These are phyloP conservation scores for Conops quadrifasciatus DNA, from an alignment of 2,888 invertebrate genomes.

Conservation along the genomic window DNA sequence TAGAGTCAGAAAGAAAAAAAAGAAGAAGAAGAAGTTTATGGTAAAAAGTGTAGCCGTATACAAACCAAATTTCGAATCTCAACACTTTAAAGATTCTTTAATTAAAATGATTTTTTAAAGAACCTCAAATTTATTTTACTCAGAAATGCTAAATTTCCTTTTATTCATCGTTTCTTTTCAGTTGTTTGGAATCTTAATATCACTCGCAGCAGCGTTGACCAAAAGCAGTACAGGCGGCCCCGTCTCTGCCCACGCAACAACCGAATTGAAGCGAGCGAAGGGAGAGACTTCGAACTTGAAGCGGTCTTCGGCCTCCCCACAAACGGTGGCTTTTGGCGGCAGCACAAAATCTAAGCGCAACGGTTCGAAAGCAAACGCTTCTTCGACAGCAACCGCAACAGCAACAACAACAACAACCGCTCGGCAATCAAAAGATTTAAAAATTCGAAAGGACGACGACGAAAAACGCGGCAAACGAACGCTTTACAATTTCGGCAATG, in stretches of 20 bases:
- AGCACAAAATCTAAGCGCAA: constrained; percentile 44
- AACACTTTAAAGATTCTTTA: too few species aligned
- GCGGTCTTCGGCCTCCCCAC: not conserved
- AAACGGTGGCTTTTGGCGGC: constrained; percentile 19
- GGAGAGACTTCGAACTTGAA: constrained; percentile 10
- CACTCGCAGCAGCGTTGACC: constrained; percentile 46
- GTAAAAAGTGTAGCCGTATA: too few species aligned
- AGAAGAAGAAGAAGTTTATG: too few species aligned
- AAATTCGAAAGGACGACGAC: constrained; percentile 38
- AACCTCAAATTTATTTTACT: not conserved
- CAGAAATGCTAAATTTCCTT: not conserved
- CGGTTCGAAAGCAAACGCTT: constrained; percentile 19
- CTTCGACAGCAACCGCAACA: constrained; percentile 30
- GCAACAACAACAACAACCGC: constrained; percentile 29
- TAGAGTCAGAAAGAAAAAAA: too few species aligned
- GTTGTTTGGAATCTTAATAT: constrained; percentile 54
- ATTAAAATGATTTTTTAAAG: too few species aligned
- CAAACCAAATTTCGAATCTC: too few species aligned
- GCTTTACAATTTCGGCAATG: constrained; percentile 59
- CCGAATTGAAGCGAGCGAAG: not conserved
- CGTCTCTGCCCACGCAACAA: constrained; percentile 13
- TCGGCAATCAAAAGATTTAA: constrained; percentile 48
- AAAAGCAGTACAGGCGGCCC: constrained; percentile 34
- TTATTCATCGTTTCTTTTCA: constrained; percentile 40
- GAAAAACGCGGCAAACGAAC: constrained; percentile 63